phyloP scores from a whole-genome alignment of 2,113 vertebrate species.

The Pygoscelis antarcticus region DNA sequence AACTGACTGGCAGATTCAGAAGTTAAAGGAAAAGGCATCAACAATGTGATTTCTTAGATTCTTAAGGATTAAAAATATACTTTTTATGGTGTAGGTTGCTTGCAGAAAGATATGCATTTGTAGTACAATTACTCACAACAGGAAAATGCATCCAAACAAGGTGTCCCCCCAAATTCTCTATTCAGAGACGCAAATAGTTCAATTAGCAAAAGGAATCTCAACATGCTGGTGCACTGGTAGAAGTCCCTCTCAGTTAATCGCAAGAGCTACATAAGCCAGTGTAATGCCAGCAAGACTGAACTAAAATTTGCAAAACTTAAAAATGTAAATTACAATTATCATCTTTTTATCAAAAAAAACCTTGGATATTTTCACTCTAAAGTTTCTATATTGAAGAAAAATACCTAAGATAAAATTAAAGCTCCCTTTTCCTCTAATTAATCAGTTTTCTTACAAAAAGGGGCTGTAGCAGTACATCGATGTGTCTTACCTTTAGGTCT shows the following conservation, averaged over 20 bases:
- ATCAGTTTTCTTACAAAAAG: not conserved
- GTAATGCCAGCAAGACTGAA: not conserved
- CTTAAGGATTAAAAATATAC: not conserved
- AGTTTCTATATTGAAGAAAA: not conserved
- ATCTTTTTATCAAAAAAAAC: not conserved
- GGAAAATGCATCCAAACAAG: not conserved
- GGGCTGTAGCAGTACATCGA: not conserved
- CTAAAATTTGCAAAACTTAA: not conserved
- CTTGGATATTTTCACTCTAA: not conserved
- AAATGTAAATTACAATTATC: not conserved
- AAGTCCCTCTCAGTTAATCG: not conserved
- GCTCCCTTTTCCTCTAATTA: not conserved
- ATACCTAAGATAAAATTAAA: not conserved
- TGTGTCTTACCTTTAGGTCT: slow-evolving; percentile 63
- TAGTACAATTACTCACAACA: not conserved
- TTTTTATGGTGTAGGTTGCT: not conserved
- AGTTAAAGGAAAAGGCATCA: not conserved
- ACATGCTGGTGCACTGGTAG: not conserved
- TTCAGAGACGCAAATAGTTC: not conserved
- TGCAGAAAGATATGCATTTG: not conserved
- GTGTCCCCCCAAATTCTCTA: not conserved
- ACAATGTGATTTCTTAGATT: not conserved
- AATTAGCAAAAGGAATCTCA: not conserved
- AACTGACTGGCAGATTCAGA: not conserved
- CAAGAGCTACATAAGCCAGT: not conserved